These are phyloP conservation scores for Aurelia sp. DNA, from an alignment of 30 jellyfish, hydroid and myxozoan genomes.

Conservation along the genomic window DNA sequence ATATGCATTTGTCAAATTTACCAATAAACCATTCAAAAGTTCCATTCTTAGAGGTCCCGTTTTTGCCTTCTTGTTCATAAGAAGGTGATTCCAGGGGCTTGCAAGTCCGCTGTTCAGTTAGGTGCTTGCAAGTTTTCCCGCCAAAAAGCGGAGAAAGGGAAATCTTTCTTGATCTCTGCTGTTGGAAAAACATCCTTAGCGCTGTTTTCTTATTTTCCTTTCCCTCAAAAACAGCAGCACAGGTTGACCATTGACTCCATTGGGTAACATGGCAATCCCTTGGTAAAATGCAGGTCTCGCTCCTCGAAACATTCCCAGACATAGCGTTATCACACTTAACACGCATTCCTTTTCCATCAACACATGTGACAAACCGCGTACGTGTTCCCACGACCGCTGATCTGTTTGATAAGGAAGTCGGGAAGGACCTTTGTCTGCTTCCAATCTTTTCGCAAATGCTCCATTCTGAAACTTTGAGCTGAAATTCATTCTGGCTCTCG, in stretches of 20 bases:
- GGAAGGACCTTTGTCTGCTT: neutral
- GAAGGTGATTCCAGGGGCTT: constrained; percentile 9
- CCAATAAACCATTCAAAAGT: constrained; percentile 60
- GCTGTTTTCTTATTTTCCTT: neutral
- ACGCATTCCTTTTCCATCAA: constrained; percentile 1
- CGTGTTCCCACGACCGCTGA: constrained; percentile 29
- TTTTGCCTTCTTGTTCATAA: neutral
- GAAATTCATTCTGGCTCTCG: neutral
- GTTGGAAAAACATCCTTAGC: neutral
- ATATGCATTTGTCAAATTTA: constrained; percentile 26
- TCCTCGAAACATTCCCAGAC: neutral
- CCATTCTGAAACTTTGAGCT: constrained; percentile 31
- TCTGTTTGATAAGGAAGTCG: neutral
- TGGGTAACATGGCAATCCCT: constrained; percentile 43
- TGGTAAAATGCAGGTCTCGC: constrained; percentile 48
- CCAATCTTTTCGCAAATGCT: constrained; percentile 18
- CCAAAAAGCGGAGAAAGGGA: neutral
- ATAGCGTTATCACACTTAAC: constrained; percentile 21
- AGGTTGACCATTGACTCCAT: constrained; percentile 67
- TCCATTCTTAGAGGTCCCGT: neutral
- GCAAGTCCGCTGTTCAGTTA: constrained; percentile 37
- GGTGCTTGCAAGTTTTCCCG: constrained; percentile 51
- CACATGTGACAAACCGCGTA: constrained; percentile 26
- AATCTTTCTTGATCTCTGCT: constrained; percentile 28
- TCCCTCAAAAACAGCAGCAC: constrained; percentile 3